Conservation (phyloP, 2,797 vertebrate species). For the Carcharodon carcharias region DNA sequence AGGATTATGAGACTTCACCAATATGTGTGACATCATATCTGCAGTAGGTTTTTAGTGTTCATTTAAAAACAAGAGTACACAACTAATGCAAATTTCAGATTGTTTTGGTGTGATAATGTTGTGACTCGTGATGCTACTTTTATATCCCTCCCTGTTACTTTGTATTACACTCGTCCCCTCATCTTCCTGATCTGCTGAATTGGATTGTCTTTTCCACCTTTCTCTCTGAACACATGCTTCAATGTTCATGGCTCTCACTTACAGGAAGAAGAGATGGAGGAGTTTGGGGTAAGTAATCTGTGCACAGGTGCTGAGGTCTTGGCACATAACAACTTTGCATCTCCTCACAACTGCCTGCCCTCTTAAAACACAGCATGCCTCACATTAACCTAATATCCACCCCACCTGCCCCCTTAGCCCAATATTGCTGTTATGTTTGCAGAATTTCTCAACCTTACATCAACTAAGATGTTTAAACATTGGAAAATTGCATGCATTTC, state of each 20-base stretch:
- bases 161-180: conserved; percentile 57
- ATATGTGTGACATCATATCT: background rate
- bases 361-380: conserved; percentile 59
- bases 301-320: conserved; percentile 54
- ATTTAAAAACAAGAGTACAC: background rate
- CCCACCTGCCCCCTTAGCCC: background rate
- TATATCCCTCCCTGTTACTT: conserved; percentile 48
- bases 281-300: conserved; percentile 96
- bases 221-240: conserved; percentile 81
- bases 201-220: conserved; percentile 54
- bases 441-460: conserved; percentile 15
- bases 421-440: conserved; percentile 5
- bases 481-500: conserved; percentile 31
- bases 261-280: conserved; percentile 99
- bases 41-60: background rate
- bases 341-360: conserved; percentile 61
- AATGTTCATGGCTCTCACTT: conserved; percentile 94
- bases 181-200: conserved; percentile 60
- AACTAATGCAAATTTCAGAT: background rate
- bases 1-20: background rate
- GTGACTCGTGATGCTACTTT: background rate
- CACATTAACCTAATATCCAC: conserved; percentile 56
- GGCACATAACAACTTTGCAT: conserved; percentile 63
- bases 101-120: conserved; percentile 48
- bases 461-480: background rate